These are phyloP conservation scores for Alfaro cultratus DNA, from an alignment of 2,797 vertebrate species.

Conservation along the genomic window DNA sequence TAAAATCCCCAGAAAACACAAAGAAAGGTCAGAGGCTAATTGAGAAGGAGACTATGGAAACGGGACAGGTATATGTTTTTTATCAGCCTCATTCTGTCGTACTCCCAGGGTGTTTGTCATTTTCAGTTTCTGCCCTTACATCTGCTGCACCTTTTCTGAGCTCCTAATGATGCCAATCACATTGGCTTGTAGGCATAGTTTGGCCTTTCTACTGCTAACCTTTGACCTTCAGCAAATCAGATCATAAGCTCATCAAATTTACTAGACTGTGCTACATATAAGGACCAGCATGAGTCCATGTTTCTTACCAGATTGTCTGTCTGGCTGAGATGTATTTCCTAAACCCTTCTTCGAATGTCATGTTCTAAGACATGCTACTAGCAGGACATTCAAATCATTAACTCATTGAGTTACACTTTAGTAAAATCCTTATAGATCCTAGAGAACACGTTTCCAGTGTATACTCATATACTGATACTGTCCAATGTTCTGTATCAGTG, in stretches of 20 bases:
- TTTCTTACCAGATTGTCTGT: neutral
- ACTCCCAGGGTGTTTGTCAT: neutral
- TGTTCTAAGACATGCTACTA: neutral
- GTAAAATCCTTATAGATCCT: neutral
- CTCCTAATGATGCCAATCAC: neutral
- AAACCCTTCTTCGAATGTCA: neutral
- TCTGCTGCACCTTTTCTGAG: neutral
- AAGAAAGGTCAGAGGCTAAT: constrained; percentile 88
- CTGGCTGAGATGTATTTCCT: neutral
- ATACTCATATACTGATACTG: neutral
- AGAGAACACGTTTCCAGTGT: neutral
- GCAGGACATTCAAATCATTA: neutral
- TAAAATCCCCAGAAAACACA: constrained; percentile 7
- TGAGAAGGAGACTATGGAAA: constrained; percentile 92
- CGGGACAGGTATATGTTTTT: constrained; percentile 69
- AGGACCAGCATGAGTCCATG: neutral
- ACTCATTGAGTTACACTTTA: neutral
- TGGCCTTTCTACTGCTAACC: neutral
- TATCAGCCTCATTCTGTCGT: neutral
- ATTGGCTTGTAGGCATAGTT: neutral
- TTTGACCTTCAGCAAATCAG: neutral
- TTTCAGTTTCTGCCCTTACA: neutral
- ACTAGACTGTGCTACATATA: neutral
- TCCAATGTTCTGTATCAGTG: neutral
- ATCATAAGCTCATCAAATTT: neutral